Percentiles rank a stretch among this genome's conserved stretches.
These are phyloP conservation scores for Chalcis sispes DNA, from an alignment of 2,888 invertebrate species.

Conservation along the genomic window DNA sequence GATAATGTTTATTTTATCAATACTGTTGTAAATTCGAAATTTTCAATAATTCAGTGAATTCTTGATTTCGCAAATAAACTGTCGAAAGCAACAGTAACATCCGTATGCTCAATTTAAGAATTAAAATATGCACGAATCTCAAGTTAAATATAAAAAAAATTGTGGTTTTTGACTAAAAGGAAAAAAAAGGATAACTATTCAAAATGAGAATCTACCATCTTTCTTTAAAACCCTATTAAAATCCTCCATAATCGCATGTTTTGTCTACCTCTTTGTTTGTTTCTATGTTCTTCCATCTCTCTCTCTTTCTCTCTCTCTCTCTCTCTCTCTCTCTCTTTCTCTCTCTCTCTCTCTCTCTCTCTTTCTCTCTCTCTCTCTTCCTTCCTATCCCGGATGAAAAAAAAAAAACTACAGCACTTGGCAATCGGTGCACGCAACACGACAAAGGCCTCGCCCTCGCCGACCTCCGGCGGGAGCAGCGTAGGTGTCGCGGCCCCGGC, in stretches of 20 bases:
- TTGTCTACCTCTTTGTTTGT: background rate
- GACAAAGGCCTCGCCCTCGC: constrained; percentile 51
- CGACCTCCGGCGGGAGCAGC: constrained; percentile 39
- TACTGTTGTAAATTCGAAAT: too few species aligned
- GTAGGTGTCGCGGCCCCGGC: background rate
- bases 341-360: background rate
- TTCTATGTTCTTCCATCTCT: background rate
- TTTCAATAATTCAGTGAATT: too few species aligned
- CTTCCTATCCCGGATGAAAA: background rate
- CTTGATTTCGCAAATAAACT: too few species aligned
- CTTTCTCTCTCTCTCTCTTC: background rate
- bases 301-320: constrained; percentile 5
- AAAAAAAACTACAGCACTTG: constrained; percentile 30
- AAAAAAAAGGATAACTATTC: too few species aligned
- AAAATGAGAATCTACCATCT: too few species aligned
- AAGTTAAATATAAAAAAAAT: too few species aligned
- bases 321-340: background rate
- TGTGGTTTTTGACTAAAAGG: too few species aligned
- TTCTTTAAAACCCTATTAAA: too few species aligned
- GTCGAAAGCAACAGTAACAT: too few species aligned
- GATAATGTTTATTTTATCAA: too few species aligned
- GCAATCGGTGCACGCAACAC: constrained; percentile 25
- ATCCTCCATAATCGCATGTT: background rate
- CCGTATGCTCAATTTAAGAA: too few species aligned
- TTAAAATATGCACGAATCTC: too few species aligned